Conservation (phyloP, 2,113 vertebrate genomes). For the Tragelaphus buxtoni region DNA sequence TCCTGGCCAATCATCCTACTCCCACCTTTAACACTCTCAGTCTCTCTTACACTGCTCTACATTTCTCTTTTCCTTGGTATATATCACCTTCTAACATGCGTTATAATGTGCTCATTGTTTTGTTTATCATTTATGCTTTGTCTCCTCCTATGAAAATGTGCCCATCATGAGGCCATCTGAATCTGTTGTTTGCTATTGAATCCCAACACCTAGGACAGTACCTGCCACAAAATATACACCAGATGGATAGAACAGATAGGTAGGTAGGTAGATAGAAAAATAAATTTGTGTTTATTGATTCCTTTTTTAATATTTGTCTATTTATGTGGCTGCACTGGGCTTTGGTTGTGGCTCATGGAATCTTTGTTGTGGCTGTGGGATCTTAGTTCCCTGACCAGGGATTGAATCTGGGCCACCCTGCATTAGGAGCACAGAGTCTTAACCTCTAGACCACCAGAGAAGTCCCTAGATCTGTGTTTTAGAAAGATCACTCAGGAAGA, state of each 20-base stretch:
- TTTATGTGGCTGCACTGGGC: neutral
- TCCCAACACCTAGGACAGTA: neutral
- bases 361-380: neutral
- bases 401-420: neutral
- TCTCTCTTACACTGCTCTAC: neutral
- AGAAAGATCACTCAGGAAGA: neutral
- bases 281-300: neutral
- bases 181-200: neutral
- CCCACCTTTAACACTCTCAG: neutral
- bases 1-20: neutral
- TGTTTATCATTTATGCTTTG: neutral
- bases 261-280: too few relatives aligned
- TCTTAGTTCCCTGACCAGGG: neutral
- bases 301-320: neutral
- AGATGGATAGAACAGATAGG: neutral
- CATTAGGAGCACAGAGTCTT: neutral
- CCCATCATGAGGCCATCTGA: neutral
- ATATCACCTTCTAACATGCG: neutral
- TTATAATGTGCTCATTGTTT: neutral
- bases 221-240: neutral
- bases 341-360: neutral
- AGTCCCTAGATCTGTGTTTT: neutral
- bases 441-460: neutral
- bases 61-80: neutral
- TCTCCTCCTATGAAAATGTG: neutral